phyloP scores from a whole-genome alignment of 2,797 vertebrate genomes.

The Triplophysa yarkandensis region DNA sequence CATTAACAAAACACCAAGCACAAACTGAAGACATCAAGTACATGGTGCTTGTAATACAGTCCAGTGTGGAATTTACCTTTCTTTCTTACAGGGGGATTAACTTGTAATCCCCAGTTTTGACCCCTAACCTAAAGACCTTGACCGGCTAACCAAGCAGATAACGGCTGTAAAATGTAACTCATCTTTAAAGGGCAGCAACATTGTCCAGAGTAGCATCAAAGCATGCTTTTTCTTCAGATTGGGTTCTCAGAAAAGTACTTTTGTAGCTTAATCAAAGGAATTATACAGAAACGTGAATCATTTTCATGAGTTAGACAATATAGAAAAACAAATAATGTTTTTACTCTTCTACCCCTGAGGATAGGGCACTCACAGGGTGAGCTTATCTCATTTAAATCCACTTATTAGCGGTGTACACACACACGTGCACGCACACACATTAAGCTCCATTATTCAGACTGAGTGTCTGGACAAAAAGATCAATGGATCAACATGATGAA shows the following conservation, averaged over 20 bases:
- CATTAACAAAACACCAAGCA: not conserved
- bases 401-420: conserved; percentile 31
- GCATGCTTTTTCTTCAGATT: not conserved
- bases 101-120: conserved; percentile 29
- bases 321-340: conserved; percentile 21
- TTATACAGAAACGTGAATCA: not conserved
- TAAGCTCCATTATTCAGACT: conserved; percentile 42
- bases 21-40: not conserved
- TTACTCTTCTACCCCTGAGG: conserved; percentile 18
- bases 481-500: conserved; percentile 50
- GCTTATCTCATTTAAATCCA: conserved; percentile 45
- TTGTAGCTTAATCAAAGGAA: not conserved
- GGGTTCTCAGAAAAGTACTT: not conserved
- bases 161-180: conserved; percentile 2
- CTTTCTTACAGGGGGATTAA: not conserved
- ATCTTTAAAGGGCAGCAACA: not conserved
- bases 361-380: conserved; percentile 27
- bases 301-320: conserved; percentile 16
- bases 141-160: conserved; percentile 37
- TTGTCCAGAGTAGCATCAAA: not conserved
- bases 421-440: conserved; percentile 8
- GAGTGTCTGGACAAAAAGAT: conserved; percentile 48
- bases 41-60: not conserved
- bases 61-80: conserved; percentile 3
- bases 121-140: conserved; percentile 31